These are phyloP conservation scores for Hedychridium roseum DNA, from an alignment of 2,888 invertebrate species.

Conservation along the genomic window DNA sequence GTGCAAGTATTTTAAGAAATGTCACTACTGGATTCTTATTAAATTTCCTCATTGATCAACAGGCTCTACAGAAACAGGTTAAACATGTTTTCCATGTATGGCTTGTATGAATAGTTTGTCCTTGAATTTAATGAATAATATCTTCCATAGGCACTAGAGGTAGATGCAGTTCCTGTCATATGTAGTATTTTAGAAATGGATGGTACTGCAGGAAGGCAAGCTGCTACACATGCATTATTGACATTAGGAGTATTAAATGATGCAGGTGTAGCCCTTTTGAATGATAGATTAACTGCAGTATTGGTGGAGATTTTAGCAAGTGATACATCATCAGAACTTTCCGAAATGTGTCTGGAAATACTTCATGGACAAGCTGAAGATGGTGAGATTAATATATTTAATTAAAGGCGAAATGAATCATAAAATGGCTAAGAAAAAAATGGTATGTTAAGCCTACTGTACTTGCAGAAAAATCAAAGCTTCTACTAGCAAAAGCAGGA, in stretches of 20 bases:
- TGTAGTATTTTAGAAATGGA: slow-evolving; percentile 64
- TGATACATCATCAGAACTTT: slow-evolving; percentile 76
- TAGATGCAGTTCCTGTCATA: slow-evolving; percentile 64
- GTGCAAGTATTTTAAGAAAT: slow-evolving; percentile 67
- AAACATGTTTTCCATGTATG: background rate
- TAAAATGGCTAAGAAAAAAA: too few relatives aligned
- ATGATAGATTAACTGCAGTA: slow-evolving; percentile 67
- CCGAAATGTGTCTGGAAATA: slow-evolving; percentile 79
- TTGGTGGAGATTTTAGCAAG: slow-evolving; percentile 72
- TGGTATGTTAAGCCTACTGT: slow-evolving; percentile 6
- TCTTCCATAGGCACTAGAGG: slow-evolving; percentile 60
- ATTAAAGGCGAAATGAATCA: too few relatives aligned
- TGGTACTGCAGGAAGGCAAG: slow-evolving; percentile 62
- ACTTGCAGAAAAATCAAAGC: slow-evolving; percentile 77
- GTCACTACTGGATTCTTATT: slow-evolving; percentile 79
- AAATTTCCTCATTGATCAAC: slow-evolving; percentile 81
- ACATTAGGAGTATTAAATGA: slow-evolving; percentile 66
- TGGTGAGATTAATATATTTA: slow-evolving; percentile 64
- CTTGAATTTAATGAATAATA: background rate
- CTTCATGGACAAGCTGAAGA: slow-evolving; percentile 80
- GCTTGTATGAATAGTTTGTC: background rate
- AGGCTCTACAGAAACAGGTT: slow-evolving; percentile 70
- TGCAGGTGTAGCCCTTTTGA: slow-evolving; percentile 63
- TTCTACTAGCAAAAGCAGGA: slow-evolving; percentile 77
- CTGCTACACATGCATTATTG: slow-evolving; percentile 66